A percentile compares a stretch with the other conserved stretches of the same genome.
Evolutionary conservation across 2,113 vertebrate genomes (phyloP).

Genomic region (Poicephalus gulielmi): DNA sequence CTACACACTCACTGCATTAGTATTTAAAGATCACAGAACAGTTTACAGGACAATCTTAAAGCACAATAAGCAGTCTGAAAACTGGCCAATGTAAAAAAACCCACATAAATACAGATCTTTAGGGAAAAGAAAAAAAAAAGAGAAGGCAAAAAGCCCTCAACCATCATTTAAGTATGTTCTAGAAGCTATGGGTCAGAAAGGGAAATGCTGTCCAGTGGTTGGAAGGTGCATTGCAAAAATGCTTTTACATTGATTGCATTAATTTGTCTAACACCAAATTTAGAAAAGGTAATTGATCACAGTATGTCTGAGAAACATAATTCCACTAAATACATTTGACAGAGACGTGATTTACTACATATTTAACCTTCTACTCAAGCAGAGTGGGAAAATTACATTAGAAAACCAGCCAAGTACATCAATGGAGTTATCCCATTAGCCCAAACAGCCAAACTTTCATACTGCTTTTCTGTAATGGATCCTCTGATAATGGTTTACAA

Average conservation of each 20-base stretch:
- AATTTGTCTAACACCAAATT: background rate
- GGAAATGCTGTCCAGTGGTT: background rate
- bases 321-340: constrained; percentile 32
- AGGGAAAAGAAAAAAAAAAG: background rate
- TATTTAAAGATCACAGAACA: constrained; percentile 18
- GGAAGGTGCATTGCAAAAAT: constrained; percentile 28
- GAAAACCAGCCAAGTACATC: background rate
- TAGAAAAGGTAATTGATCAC: background rate
- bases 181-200: background rate
- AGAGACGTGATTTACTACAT: constrained; percentile 57
- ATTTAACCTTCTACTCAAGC: constrained; percentile 60
- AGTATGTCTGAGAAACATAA: constrained; percentile 63
- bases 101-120: constrained; percentile 47
- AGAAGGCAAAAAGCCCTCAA: constrained; percentile 29
- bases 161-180: background rate
- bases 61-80: background rate
- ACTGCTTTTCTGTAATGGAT: background rate
- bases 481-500: background rate
- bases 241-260: background rate
- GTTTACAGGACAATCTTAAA: background rate
- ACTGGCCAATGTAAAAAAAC: constrained; percentile 63
- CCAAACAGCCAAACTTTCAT: background rate
- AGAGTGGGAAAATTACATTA: constrained; percentile 56
- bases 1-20: background rate
- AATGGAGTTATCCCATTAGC: background rate